These are phyloP conservation scores for Lasius platythorax DNA, from an alignment of 2,888 invertebrate genomes.

Conservation along the genomic window DNA sequence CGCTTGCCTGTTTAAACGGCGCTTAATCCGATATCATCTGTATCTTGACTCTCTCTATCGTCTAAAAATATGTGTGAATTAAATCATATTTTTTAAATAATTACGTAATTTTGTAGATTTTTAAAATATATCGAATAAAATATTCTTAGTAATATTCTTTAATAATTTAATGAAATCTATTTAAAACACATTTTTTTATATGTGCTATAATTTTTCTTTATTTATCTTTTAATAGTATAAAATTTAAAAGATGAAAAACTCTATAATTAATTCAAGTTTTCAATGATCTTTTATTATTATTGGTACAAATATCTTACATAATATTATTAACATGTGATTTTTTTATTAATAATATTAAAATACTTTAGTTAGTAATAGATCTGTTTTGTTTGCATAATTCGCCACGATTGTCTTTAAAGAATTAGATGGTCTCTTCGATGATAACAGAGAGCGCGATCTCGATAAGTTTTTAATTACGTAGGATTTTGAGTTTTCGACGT, in stretches of 20 bases:
- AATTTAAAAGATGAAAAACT: too few species aligned
- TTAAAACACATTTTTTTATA: neutral
- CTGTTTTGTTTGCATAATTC: neutral
- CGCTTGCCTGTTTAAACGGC: neutral
- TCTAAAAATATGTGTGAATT: neutral
- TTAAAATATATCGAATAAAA: neutral
- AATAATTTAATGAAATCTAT: neutral
- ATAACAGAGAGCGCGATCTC: neutral
- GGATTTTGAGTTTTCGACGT: slow-evolving; percentile 42
- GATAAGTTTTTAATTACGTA: slow-evolving; percentile 21
- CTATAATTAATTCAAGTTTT: too few species aligned
- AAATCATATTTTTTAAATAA: neutral
- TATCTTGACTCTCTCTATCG: neutral
- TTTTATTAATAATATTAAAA: neutral
- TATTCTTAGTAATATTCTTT: neutral
- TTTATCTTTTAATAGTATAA: too few species aligned
- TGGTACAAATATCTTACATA: neutral
- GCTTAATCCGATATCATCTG: neutral
- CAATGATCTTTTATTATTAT: neutral
- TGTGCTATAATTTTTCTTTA: neutral
- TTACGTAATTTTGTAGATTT: neutral
- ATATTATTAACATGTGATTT: neutral
- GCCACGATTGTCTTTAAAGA: neutral
- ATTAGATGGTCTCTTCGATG: neutral
- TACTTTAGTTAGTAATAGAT: neutral